Conservation (phyloP, 2,113 vertebrate genomes). For the Chascanopsetta lugubris region DNA sequence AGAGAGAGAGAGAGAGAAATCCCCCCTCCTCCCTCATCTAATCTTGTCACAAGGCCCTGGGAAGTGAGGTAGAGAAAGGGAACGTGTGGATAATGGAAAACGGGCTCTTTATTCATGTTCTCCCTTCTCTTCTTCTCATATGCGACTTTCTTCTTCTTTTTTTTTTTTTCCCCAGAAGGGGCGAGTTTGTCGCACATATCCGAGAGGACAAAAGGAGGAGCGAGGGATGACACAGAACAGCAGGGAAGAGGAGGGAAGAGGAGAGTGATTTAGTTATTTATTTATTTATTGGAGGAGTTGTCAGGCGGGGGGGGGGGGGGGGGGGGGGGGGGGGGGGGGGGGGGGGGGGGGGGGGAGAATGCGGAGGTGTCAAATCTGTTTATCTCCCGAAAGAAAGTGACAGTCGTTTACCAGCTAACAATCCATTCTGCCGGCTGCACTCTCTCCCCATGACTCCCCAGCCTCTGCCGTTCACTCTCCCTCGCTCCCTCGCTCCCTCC, state of each 20-base stretch:
- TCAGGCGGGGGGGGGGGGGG: conserved; percentile 62
- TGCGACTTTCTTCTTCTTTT: conserved; percentile 38
- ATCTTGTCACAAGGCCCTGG: conserved; percentile 54
- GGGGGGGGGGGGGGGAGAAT: conserved; percentile 52
- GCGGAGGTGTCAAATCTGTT: conserved; percentile 73
- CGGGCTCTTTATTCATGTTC: conserved; percentile 59
- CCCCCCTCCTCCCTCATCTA: conserved; percentile 36
- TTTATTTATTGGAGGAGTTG: conserved; percentile 58
- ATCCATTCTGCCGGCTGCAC: conserved; percentile 57
- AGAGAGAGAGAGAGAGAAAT: conserved; percentile 13
- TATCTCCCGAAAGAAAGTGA: conserved; percentile 67
- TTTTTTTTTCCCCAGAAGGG: conserved; percentile 55
- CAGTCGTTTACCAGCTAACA: conserved; percentile 76
- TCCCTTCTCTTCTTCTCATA: conserved; percentile 39
- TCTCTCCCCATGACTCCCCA: conserved; percentile 46
- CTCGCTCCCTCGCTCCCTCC: conserved; percentile 4
- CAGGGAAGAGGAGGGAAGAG: conserved; percentile 24
- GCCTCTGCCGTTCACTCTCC: conserved; percentile 48
- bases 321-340: conserved; percentile 60
- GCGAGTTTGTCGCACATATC: conserved; percentile 58
- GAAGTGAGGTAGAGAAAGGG: conserved; percentile 40
- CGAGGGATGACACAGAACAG: conserved; percentile 33
- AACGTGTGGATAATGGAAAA: conserved; percentile 46
- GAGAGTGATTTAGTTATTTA: conserved; percentile 50
- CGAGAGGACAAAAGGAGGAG: conserved; percentile 40